Percentiles rank a stretch among this genome's conserved stretches.
These are phyloP conservation scores for Hetaerina americana DNA, from an alignment of 1,140 invertebrate species.

Conservation along the genomic window DNA sequence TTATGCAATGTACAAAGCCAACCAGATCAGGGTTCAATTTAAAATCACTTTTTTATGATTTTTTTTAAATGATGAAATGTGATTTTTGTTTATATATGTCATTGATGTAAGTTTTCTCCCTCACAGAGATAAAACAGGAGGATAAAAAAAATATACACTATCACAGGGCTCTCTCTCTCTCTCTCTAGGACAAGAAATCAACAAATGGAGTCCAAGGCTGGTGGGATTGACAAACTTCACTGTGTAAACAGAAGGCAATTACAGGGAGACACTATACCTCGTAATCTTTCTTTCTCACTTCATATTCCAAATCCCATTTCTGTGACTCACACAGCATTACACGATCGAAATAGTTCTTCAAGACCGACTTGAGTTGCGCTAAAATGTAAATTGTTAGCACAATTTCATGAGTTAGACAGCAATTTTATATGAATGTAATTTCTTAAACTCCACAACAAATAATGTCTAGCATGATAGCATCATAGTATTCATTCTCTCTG, in stretches of 20 bases:
- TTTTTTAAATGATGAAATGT: too few species aligned
- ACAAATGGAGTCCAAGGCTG: slow-evolving; percentile 1
- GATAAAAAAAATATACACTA: too few species aligned
- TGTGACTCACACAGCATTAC: slow-evolving; percentile 93
- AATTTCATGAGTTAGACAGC: background rate
- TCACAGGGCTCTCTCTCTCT: too few species aligned
- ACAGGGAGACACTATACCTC: slow-evolving; percentile 54
- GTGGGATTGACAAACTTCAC: slow-evolving; percentile 7
- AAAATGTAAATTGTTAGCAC: slow-evolving; percentile 29
- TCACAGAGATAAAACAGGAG: too few species aligned
- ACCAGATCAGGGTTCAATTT: too few species aligned
- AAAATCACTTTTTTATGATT: too few species aligned
- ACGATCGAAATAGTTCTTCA: slow-evolving; percentile 89
- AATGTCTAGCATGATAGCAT: background rate
- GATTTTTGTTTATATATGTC: too few species aligned
- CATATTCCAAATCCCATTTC: slow-evolving; percentile 99
- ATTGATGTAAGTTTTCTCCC: too few species aligned
- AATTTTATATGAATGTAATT: background rate
- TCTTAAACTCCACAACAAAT: background rate
- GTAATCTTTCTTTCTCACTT: slow-evolving; percentile 94
- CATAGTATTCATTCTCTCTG: background rate
- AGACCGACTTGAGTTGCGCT: slow-evolving; percentile 74
- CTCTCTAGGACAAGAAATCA: background rate
- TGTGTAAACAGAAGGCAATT: slow-evolving; percentile 11
- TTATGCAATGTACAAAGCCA: too few species aligned